Conservation (phyloP, 2,888 invertebrate genomes). For the Drosophila merina region DNA sequence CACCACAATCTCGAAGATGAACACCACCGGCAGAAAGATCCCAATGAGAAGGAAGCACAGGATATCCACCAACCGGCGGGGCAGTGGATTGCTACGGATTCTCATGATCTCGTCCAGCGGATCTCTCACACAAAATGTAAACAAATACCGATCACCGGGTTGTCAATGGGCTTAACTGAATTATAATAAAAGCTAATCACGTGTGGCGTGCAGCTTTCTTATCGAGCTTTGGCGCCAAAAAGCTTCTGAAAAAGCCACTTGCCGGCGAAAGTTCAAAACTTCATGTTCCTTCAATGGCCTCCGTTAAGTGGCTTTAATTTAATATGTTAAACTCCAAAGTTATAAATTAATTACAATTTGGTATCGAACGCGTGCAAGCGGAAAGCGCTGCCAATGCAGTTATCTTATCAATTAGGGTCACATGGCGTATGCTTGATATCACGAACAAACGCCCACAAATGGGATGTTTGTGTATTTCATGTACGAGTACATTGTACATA, state of each 20-base stretch:
- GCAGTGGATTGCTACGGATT: constrained; percentile 63
- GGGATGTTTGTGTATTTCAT: background rate
- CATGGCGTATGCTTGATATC: constrained; percentile 26
- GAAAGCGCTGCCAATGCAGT: constrained; percentile 20
- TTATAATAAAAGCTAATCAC: background rate
- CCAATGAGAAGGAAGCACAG: constrained; percentile 68
- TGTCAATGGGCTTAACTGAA: background rate
- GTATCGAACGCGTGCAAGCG: constrained; percentile 16
- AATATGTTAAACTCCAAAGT: constrained; percentile 32
- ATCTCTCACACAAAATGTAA: constrained; percentile 11
- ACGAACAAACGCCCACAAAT: background rate
- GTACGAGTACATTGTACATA: background rate
- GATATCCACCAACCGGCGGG: constrained; percentile 72
- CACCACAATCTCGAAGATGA: constrained; percentile 86
- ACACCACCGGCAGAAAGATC: constrained; percentile 70
- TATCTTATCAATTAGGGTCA: constrained; percentile 16
- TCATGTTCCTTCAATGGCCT: background rate
- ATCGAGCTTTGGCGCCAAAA: constrained; percentile 1
- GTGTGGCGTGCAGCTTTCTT: constrained; percentile 1
- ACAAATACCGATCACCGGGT: constrained; percentile 29
- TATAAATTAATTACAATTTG: constrained; percentile 30
- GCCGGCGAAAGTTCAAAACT: background rate
- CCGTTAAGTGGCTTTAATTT: constrained; percentile 14
- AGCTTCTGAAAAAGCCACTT: background rate
- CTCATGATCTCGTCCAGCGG: constrained; percentile 41